Base-by-base conservation (phyloP, 2,888 invertebrate species). In the Tinea pellionella region DNA sequence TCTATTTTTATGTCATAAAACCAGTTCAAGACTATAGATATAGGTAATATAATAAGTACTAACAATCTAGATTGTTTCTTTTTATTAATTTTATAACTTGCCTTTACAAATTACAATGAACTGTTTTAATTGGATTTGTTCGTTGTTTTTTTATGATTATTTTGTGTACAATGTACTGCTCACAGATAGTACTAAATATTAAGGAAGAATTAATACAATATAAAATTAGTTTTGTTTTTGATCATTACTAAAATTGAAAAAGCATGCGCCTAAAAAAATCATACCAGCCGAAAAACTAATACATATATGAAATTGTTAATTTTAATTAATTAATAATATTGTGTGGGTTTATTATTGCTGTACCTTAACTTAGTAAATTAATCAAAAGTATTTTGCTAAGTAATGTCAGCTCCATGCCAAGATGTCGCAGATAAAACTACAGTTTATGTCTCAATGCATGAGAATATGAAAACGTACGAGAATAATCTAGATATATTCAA, bases 1-100 rank as follows among this genome's bases (percentile, higher is more conserved):
- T 8, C 55, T 55, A 55, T 55, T 55, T 55, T 55, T 55, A 55
- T 55, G 55, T 55, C 55, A 55, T 55, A 24, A 55, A 55, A 55
- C 55, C 55, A 2, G 55, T 55, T 55, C 29, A 19, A 19, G n/a
- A 37, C 37, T 9, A 9, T 37, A 37, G 4, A 2, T 37, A 37
- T n/a, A 37, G n/a, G 37, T 9, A 37, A 12, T 37, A 37, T 37
- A 12, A 9, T 37, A 37, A 37, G 37, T 9, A 37, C 37, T 37
- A 9, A 37, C 37, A 37, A 37, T 37, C 9, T 37, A 9, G 37
- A 37, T 37, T 37, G 37, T 37, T n/a, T 9, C 9, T 37, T 37
- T 37, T 37, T 37, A 37, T 37, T 37, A 37, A 37, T 12, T 6
- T n/a, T 37, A 24, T 24, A 6, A 37, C 9, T 37, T 37, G n/a